These are phyloP conservation scores for Oceanites oceanicus DNA, from an alignment of 2,113 vertebrate genomes.

Conservation along the genomic window DNA sequence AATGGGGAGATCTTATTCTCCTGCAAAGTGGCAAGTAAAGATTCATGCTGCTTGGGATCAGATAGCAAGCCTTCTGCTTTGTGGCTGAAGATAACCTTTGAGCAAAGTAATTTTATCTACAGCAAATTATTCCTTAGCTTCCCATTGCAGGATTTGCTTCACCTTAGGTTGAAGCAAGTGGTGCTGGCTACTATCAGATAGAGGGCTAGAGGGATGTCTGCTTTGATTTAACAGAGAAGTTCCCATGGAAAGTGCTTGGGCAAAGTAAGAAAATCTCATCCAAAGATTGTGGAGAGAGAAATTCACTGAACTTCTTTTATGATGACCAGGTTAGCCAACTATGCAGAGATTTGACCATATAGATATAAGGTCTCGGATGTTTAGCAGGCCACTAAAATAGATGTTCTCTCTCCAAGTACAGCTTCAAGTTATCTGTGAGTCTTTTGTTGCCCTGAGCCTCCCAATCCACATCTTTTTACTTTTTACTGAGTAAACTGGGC, in stretches of 20 bases:
- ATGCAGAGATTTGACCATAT: not conserved
- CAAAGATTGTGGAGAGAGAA: not conserved
- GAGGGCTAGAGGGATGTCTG: not conserved
- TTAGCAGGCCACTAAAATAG: not conserved
- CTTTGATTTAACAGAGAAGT: constrained; percentile 49
- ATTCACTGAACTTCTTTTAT: constrained; percentile 13
- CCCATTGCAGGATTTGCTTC: constrained; percentile 51
- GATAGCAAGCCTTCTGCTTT: constrained; percentile 40
- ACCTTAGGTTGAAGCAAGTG: constrained; percentile 28
- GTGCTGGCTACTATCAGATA: constrained; percentile 25
- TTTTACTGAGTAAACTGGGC: constrained; percentile 19
- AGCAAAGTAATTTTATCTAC: constrained; percentile 56
- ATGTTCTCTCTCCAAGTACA: not conserved
- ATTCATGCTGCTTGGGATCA: constrained; percentile 14
- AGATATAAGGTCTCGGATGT: not conserved
- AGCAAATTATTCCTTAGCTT: constrained; percentile 54
- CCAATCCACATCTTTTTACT: constrained; percentile 10
- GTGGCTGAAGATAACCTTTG: constrained; percentile 50
- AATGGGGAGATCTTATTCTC: not conserved
- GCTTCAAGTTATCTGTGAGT: not conserved
- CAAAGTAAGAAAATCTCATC: constrained; percentile 22
- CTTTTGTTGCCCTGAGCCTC: not conserved
- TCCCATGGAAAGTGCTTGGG: not conserved
- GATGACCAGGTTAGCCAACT: not conserved
- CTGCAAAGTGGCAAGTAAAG: constrained; percentile 18